Evolutionary conservation across 2,113 vertebrate species (phyloP).

Genomic region (Menidia beryllina): DNA sequence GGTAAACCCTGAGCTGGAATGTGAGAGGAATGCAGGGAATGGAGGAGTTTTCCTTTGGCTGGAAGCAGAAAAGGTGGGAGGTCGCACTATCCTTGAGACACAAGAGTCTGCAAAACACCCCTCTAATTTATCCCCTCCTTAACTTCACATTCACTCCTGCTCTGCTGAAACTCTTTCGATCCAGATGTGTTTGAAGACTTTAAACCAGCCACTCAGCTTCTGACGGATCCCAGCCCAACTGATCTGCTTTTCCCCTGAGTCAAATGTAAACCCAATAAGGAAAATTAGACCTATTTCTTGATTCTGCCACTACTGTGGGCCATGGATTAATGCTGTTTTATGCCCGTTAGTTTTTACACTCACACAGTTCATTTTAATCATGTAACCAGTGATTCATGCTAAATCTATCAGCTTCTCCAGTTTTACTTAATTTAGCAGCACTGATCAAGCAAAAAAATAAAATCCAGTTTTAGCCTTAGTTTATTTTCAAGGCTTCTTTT

Average conservation of each 20-base stretch:
- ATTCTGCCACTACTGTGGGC: background rate
- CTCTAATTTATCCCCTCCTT: constrained; percentile 48
- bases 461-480: background rate
- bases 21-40: constrained; percentile 81
- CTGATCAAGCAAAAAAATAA: background rate
- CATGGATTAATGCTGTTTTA: background rate
- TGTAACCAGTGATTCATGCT: constrained; percentile 8
- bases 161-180: constrained; percentile 21
- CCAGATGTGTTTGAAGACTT: constrained; percentile 47
- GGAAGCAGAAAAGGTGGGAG: constrained; percentile 49
- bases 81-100: constrained; percentile 61
- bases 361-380: constrained; percentile 14
- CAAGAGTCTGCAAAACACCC: constrained; percentile 53
- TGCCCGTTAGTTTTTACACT: background rate
- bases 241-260: constrained; percentile 3
- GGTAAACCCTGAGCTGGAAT: constrained; percentile 76
- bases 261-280: background rate
- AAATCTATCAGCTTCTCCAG: constrained; percentile 8
- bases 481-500: background rate
- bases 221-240: constrained; percentile 10
- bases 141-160: constrained; percentile 43
- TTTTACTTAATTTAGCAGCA: constrained; percentile 19
- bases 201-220: constrained; percentile 11
- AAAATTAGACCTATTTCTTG: background rate
- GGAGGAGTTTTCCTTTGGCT: constrained; percentile 76